phyloP scores from a whole-genome alignment of 2,888 invertebrate genomes.

The Drosophila paracracens region DNA sequence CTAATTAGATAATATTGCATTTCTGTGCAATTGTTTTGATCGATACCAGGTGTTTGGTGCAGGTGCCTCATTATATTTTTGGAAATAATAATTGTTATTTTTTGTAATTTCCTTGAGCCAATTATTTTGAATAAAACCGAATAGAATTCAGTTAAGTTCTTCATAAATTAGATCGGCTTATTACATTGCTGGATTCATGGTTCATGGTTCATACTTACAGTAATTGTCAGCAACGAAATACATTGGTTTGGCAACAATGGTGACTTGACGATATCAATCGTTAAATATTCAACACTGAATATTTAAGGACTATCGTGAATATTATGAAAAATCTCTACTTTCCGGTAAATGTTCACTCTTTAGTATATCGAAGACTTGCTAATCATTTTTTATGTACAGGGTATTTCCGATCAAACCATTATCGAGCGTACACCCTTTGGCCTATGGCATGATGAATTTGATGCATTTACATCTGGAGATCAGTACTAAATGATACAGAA shows the following conservation, averaged over 20 bases:
- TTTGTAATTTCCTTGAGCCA: slow-evolving; percentile 8
- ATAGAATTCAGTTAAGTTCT: slow-evolving; percentile 15
- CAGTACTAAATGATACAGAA: slow-evolving; percentile 2
- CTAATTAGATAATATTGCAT: slow-evolving; percentile 9
- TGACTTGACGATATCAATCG: slow-evolving; percentile 59
- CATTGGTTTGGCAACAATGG: slow-evolving; percentile 44
- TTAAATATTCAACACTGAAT: slow-evolving; percentile 70
- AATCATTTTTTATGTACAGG: slow-evolving; percentile 6
- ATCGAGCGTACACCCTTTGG: slow-evolving; percentile 2
- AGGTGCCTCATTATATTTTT: slow-evolving; percentile 10
- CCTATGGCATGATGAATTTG: slow-evolving; percentile 11
- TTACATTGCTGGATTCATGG: slow-evolving; percentile 23
- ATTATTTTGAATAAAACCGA: slow-evolving; percentile 13
- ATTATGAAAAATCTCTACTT: slow-evolving; percentile 62
- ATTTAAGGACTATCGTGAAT: slow-evolving; percentile 70
- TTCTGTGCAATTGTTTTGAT: slow-evolving; percentile 17
- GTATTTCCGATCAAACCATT: slow-evolving; percentile 18
- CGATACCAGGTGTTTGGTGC: slow-evolving; percentile 12
- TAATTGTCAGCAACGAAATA: slow-evolving; percentile 33
- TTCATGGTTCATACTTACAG: slow-evolving; percentile 40
- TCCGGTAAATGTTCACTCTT: slow-evolving; percentile 84
- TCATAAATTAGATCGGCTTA: slow-evolving; percentile 10
- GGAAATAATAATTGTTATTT: slow-evolving; percentile 18
- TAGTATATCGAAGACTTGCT: slow-evolving; percentile 64
- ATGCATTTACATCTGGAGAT: slow-evolving; percentile 28